Base-by-base conservation (phyloP, 1,140 invertebrate genomes). In the Argopecten irradians region DNA sequence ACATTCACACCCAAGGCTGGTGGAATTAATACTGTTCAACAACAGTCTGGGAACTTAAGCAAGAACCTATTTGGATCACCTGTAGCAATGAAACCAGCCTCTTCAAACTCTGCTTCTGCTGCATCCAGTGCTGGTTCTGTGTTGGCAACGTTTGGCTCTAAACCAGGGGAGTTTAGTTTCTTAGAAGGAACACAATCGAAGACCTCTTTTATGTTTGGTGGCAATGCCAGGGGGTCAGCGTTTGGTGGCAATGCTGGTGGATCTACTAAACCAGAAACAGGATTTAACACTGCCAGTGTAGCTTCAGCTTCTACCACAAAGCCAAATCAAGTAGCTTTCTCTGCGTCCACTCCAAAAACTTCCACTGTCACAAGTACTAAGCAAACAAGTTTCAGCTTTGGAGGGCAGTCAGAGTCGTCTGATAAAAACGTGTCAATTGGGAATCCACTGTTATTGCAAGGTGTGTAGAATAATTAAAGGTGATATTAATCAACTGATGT, bases 21-120 rank as follows among this genome's bases (percentile, higher is more conserved):
- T 0, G 34, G 33, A 46, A 43, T 83, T 84, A 43, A 84, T 34
- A 43, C 46, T 22, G 13, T 33, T 34, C 83, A 55, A 28, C 14
- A 35, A 46, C 33, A 55, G 8, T 46, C 86, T 14, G 83, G 32
- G 13, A 22, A 35, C 34, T 22, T 83, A 33, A 87, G 36, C 83
- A 87, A 83, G 39, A 87, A 87, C 34, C 22, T 87, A 32, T 87
- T 87, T 87, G 86, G 82, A 34, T 84, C 86, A 34, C 19, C 83
- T 32, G 84, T 46, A 41, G 32, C 86, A 33, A 5, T 35, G 19
- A 1, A n/a, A 36, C 19, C 82, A 13, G 16, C 34, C 7, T 32
- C n/a, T 0, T 71, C 55, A 28, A 28, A n/a, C 28, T 0, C n/a
- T 71, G n/a, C 28, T 28, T 5, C 43, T 55, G 22, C 43, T 8